phyloP scores from a whole-genome alignment of 2,113 vertebrate genomes.

The Callorhinus ursinus region DNA sequence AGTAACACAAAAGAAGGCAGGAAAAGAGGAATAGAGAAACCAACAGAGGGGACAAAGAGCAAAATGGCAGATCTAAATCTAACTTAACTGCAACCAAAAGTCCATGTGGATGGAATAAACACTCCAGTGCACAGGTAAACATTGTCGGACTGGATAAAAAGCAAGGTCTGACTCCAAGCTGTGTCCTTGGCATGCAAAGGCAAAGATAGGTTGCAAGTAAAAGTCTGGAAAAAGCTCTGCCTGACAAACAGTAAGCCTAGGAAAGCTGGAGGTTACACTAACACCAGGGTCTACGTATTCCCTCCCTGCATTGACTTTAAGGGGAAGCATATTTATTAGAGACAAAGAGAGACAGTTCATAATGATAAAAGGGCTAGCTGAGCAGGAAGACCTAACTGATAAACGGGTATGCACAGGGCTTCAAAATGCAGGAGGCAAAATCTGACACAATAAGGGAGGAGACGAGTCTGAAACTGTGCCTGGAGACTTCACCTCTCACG shows the following conservation, averaged over 20 bases:
- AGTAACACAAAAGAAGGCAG: neutral
- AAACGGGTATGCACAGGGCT: neutral
- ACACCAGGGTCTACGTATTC: neutral
- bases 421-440: accelerated
- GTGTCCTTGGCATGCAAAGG: neutral
- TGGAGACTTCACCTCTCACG: neutral
- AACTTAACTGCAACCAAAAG: neutral
- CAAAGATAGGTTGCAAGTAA: accelerated
- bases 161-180: neutral
- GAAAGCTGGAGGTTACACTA: neutral
- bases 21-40: neutral
- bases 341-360: neutral
- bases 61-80: neutral
- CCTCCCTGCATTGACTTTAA: neutral
- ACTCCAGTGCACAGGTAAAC: neutral
- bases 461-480: too few species aligned
- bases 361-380: neutral
- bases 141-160: neutral
- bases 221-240: too few species aligned
- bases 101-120: accelerated
- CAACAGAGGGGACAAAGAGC: neutral
- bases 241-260: neutral
- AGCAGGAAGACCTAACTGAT: neutral
- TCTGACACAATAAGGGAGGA: neutral
- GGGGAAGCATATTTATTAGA: neutral